Evolutionary conservation across 1,140 invertebrate species (phyloP).

Genomic region (Triops cancriformis): DNA sequence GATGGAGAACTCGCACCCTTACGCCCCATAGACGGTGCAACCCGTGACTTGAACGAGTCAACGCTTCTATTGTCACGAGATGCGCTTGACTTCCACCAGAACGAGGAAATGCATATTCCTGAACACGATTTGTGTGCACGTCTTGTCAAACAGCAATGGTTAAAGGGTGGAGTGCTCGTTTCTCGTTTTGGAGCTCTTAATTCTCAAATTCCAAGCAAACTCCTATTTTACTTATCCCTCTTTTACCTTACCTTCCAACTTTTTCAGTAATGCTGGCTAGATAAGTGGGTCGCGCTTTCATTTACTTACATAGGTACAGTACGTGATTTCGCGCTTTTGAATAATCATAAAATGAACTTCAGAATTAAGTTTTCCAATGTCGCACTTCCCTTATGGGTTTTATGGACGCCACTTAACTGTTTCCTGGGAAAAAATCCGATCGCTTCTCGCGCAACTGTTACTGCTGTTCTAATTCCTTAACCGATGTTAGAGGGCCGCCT

Average conservation of each 20-base stretch:
- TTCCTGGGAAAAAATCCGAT: not conserved
- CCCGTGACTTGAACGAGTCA: not conserved
- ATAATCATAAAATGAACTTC: not conserved
- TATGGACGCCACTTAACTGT: not conserved
- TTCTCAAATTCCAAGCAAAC: not conserved
- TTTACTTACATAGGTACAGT: not conserved
- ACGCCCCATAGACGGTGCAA: not conserved
- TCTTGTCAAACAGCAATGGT: not conserved
- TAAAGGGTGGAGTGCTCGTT: not conserved
- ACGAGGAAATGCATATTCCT: slow-evolving; percentile 3
- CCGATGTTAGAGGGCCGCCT: not conserved
- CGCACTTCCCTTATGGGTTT: not conserved
- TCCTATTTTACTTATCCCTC: not conserved
- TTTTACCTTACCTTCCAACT: not conserved
- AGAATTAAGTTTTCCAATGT: not conserved
- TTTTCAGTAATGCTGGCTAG: not conserved
- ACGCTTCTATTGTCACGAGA: not conserved
- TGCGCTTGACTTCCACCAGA: not conserved
- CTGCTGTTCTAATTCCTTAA: not conserved
- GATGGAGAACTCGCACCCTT: not conserved
- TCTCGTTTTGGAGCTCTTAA: not conserved
- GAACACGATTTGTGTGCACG: not conserved
- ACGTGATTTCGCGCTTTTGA: not conserved
- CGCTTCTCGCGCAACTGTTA: not conserved
- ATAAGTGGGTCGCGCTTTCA: not conserved